These are phyloP conservation scores for Drosophila macrospina DNA, from an alignment of 2,888 invertebrate species.

Conservation along the genomic window DNA sequence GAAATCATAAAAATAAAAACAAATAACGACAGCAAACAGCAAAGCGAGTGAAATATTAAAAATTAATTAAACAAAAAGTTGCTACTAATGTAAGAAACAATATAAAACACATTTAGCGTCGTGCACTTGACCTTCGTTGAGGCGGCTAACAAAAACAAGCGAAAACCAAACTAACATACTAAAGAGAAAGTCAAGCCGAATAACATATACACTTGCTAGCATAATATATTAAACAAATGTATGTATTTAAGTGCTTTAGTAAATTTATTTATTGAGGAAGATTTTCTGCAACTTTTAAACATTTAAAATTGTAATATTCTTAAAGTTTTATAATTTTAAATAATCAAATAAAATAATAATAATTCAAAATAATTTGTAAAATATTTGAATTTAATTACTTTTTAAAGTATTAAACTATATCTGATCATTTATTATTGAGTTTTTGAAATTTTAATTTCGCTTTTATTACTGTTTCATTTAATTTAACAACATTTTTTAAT, in stretches of 20 bases:
- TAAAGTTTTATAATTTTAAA: too few relatives aligned
- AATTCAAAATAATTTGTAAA: too few relatives aligned
- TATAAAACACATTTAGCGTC: constrained; percentile 74
- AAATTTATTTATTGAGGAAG: too few relatives aligned
- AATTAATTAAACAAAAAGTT: constrained; percentile 78
- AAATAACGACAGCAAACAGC: constrained; percentile 9
- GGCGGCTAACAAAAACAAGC: constrained; percentile 49
- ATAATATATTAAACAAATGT: background rate
- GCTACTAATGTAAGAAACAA: constrained; percentile 72
- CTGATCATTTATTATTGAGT: too few relatives aligned
- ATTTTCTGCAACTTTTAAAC: background rate
- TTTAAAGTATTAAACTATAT: too few relatives aligned
- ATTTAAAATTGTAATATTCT: too few relatives aligned
- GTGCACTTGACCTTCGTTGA: constrained; percentile 74
- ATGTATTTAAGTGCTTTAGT: background rate
- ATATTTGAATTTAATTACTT: background rate
- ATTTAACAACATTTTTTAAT: too few relatives aligned
- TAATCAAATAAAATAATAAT: too few relatives aligned
- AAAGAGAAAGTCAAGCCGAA: background rate
- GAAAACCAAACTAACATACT: constrained; percentile 35
- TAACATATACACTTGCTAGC: background rate
- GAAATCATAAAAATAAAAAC: too few relatives aligned
- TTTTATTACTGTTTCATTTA: too few relatives aligned
- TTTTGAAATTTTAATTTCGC: background rate
- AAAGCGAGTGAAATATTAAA: constrained; percentile 67